Evolutionary conservation across 2,113 vertebrate species (phyloP), one percentile per base, ranked within the genome.

Genomic region (Ptilorrhoa leucosticta): DNA sequence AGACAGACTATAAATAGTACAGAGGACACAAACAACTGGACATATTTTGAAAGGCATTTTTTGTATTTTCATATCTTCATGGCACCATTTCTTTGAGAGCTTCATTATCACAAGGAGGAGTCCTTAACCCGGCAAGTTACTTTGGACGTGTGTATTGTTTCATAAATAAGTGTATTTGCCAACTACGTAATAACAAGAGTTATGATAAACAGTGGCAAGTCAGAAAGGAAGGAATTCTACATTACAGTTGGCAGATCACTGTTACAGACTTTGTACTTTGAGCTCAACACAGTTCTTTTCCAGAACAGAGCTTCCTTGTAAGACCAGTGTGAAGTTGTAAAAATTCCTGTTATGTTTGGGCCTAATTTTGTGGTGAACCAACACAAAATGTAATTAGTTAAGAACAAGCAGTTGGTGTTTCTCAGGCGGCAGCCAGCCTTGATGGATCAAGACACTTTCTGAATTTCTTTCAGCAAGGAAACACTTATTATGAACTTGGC

Each of bases 391-490:
- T 30, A 83, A 77, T 86, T 90, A 90, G 45, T 45, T 76, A 83
- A 89, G 57, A 91, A 92, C 30, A 95, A 90, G 71, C 57, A 88
- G 78, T 80, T 85, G 54, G 70, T 54, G 27, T 92, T 93, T 89
- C 86, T 96, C 90, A 86, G 60, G 83, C 92, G 83, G 68, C 72
- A 93, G 51, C 56, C 37, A 79, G 90, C 28, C 80, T 77, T 86
- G 68, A 92, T 45, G 22, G 57, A 93, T 85, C 42, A 87, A 83
- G 93, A 88, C 44, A 81, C 24, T 40, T 58, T 39, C 53, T 89
- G n/a, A 45, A 86, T 82, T 91, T 93, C 44, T 89, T 89, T 78
- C 80, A 57, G 77, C 50, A 94, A 82, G 45, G 48, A 95, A 96
- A 82, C 40, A 53, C 30, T 93, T 93, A 61, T 92, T 73, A 84